Base-by-base conservation (phyloP, 2,888 invertebrate species). In the Synergus umbraculus region DNA sequence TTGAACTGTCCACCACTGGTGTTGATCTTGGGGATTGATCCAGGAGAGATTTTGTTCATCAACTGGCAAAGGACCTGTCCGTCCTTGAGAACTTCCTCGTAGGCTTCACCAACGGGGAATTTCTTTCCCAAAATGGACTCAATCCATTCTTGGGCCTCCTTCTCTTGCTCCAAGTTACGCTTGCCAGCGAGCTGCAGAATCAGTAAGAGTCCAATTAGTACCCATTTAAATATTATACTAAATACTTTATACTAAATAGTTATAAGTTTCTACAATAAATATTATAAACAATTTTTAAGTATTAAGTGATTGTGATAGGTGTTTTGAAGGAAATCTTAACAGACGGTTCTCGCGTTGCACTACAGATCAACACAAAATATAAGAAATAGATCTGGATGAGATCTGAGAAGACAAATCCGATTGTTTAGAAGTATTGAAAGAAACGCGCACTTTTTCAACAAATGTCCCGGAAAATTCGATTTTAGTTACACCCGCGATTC, bases 1-100 rank as follows among this genome's bases (percentile, higher is more conserved):
- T 99, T 99, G 96, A 99, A 99, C 92, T 98, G 98, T 92, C 98
- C 98, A 87, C 98, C 98, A 73, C 96, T 95, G 87, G 96, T 95
- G 94, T 99, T 98, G 93, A 99, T 96, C 93, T 98, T 99, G 90
- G 95, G 91, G 83, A 99, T 94, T 84, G 97, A 94, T 88, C 98
- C 98, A 73, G 99, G 99, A 85, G 95, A 93, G 87, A 99, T 93
- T 92, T 97, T 97, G 95, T 99, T 99, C 93, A 99, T 97, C 89
- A 99, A 93, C 90, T 96, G 96, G 94, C 98, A 99, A 85, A 99
- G 95, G 83, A 98, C 96, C 86, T 96, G 96, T 80, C 98, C 98
- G 93, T 99, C 98, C 92, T 95, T 96, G 83, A 99, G 94, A 84
- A 97, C 96, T 90, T 98, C 98, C 90, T 98, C 98, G 90, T 96